Evolutionary conservation across 2,797 vertebrate species (phyloP).

Genomic region (Cheirogaleus major): DNA sequence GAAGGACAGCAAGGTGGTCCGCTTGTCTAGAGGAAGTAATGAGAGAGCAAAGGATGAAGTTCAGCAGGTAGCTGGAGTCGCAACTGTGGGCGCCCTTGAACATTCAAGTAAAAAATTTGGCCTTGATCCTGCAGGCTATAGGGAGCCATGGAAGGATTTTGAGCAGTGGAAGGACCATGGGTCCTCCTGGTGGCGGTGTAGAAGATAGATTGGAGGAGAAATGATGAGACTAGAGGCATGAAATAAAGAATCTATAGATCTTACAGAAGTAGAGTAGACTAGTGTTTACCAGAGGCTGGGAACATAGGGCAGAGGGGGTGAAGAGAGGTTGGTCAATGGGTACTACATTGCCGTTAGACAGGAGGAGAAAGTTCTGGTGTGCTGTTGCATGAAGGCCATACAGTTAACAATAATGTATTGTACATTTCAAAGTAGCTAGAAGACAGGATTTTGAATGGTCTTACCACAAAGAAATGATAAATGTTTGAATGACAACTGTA

Average conservation of each 20-base stretch:
- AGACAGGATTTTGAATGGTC: background rate
- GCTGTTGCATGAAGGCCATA: background rate
- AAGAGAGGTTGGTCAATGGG: background rate
- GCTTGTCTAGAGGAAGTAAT: background rate
- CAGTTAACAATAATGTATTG: background rate
- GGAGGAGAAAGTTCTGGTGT: background rate
- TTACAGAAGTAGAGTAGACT: background rate
- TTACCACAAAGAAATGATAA: background rate
- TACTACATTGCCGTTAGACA: background rate
- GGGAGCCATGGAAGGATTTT: background rate
- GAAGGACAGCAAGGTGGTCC: background rate
- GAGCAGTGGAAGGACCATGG: background rate
- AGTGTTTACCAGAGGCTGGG: background rate
- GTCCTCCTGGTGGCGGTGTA: background rate
- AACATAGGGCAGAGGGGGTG: background rate
- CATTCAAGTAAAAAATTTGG: background rate
- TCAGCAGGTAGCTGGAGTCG: background rate
- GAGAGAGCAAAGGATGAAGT: background rate
- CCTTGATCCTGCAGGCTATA: background rate
- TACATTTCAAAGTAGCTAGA: background rate
- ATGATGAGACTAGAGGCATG: background rate
- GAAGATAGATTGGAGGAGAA: background rate
- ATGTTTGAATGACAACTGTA: background rate
- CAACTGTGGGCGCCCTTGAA: background rate
- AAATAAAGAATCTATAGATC: background rate